These are phyloP conservation scores for Oscheius sp. DNA, from an alignment of 2,888 invertebrate genomes.

Conservation along the genomic window DNA sequence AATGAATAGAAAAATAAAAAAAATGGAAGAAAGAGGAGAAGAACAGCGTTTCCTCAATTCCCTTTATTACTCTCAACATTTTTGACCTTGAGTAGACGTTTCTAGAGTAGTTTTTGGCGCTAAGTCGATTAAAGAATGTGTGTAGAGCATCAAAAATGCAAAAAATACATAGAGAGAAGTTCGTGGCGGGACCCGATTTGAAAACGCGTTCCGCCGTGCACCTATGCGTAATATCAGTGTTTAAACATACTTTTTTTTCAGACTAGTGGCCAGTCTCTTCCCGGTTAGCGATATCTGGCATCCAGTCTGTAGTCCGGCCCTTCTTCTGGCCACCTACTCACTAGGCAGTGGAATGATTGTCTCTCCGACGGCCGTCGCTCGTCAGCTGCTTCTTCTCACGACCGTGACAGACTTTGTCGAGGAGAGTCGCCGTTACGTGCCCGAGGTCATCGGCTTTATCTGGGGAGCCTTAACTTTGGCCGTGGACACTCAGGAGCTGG, in stretches of 20 bases:
- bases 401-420: conserved; percentile 51
- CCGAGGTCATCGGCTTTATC: conserved; percentile 85
- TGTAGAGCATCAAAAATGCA: too few relatives aligned
- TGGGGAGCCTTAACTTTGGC: conserved; percentile 83
- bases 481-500: conserved; percentile 39
- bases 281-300: conserved; percentile 91
- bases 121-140: too few relatives aligned
- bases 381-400: conserved; percentile 47
- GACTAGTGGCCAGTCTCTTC: conserved; percentile 84
- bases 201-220: too few relatives aligned
- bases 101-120: too few relatives aligned
- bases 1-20: too few relatives aligned
- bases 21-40: too few relatives aligned
- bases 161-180: too few relatives aligned
- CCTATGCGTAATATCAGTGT: too few relatives aligned
- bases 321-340: conserved; percentile 84
- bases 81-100: too few relatives aligned
- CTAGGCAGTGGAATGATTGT: conserved; percentile 48
- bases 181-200: too few relatives aligned
- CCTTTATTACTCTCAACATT: too few relatives aligned
- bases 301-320: conserved; percentile 86
- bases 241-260: conserved; percentile 76
- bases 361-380: conserved; percentile 39
- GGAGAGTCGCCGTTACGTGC: conserved; percentile 79
- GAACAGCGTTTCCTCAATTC: too few relatives aligned